Evolutionary conservation across 2,888 invertebrate species (phyloP).

Genomic region (Mythimna ferrago): DNA sequence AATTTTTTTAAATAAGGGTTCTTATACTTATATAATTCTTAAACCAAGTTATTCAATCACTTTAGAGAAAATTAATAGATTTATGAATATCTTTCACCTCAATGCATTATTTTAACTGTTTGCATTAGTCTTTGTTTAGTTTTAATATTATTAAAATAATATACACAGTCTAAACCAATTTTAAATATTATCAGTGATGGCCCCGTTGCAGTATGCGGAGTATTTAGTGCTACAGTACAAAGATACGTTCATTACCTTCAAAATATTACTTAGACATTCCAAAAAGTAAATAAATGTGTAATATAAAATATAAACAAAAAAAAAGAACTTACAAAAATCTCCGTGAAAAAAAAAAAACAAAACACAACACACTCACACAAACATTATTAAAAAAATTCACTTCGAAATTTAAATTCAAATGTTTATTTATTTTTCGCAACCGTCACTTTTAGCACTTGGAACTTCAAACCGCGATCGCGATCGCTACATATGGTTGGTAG

Average conservation of each 20-base stretch:
- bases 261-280: not conserved
- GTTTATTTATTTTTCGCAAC: constrained; percentile 53
- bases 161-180: not conserved
- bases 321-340: constrained; percentile 51
- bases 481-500: constrained; percentile 78
- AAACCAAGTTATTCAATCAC: not conserved
- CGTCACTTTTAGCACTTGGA: constrained; percentile 71
- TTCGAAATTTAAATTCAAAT: constrained; percentile 32
- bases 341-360: constrained; percentile 31
- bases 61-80: not conserved
- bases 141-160: not conserved
- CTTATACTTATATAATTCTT: not conserved
- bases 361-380: constrained; percentile 59
- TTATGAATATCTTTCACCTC: not conserved
- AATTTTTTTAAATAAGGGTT: not conserved
- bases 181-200: not conserved
- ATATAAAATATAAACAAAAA: constrained; percentile 13
- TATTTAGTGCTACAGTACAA: not conserved
- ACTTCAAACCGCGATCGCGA: constrained; percentile 75
- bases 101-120: not conserved
- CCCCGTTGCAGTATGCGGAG: not conserved
- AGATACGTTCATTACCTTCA: not conserved
- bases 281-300: constrained; percentile 8
- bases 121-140: not conserved
- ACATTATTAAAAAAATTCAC: constrained; percentile 44